These are phyloP conservation scores for Cryptocheilus praepositus DNA, from an alignment of 2,888 invertebrate genomes.

Conservation along the genomic window DNA sequence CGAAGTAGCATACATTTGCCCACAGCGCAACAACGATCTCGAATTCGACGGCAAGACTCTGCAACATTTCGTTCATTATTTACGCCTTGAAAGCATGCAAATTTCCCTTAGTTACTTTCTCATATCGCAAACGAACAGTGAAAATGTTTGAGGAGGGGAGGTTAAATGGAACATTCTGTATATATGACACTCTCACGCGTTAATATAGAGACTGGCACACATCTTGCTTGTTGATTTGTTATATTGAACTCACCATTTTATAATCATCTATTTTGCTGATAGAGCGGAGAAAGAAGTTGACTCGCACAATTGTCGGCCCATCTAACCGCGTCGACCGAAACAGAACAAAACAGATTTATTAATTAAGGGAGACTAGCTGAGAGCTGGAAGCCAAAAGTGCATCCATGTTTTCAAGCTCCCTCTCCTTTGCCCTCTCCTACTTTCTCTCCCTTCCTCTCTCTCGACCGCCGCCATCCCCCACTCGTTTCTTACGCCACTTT, in stretches of 20 bases:
- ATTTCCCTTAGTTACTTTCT: too few relatives aligned
- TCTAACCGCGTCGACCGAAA: constrained; percentile 79
- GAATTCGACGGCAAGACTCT: too few relatives aligned
- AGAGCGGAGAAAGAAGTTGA: constrained; percentile 97
- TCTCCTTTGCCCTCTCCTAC: neutral
- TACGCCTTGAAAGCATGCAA: too few relatives aligned
- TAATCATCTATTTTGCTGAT: constrained; percentile 99
- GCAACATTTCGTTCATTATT: too few relatives aligned
- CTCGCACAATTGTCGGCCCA: constrained; percentile 90
- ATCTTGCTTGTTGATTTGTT: constrained; percentile 64
- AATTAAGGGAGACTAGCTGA: constrained; percentile 52
- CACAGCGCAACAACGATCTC: too few relatives aligned
- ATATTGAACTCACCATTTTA: constrained; percentile 93
- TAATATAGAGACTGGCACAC: constrained; percentile 57
- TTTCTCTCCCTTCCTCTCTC: neutral
- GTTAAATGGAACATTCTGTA: too few relatives aligned
- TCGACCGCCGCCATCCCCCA: too few relatives aligned
- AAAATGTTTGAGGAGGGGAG: too few relatives aligned
- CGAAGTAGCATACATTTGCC: too few relatives aligned
- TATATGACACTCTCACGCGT: constrained; percentile 49
- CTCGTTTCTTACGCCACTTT: neutral
- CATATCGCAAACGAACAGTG: too few relatives aligned
- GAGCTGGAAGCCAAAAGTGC: neutral
- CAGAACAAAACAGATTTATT: constrained; percentile 75
- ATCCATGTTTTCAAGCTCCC: neutral